Conservation (phyloP, 2,888 invertebrate genomes). For the Graphium colonna region DNA sequence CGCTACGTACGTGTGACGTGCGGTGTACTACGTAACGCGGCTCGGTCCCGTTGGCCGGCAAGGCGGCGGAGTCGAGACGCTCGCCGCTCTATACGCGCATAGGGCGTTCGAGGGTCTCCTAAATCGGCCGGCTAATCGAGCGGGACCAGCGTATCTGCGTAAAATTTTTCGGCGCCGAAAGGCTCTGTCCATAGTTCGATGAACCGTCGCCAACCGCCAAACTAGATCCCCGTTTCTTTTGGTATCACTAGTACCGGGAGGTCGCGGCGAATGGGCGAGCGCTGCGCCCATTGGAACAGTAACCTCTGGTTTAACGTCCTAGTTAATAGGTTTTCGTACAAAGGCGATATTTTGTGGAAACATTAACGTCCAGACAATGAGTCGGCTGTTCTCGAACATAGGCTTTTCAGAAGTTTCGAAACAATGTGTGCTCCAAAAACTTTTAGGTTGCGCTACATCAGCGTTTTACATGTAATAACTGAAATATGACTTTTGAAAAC, state of each 20-base stretch:
- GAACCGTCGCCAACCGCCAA: constrained; percentile 36
- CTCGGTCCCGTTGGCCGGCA: constrained; percentile 51
- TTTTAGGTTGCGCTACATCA: not conserved
- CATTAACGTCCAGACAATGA: constrained; percentile 30
- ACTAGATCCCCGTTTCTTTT: constrained; percentile 30
- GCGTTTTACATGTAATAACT: too few species aligned
- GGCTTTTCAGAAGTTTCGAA: constrained; percentile 12
- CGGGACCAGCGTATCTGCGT: constrained; percentile 7
- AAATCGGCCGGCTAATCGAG: constrained; percentile 25
- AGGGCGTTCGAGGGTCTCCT: not conserved
- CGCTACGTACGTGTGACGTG: constrained; percentile 39
- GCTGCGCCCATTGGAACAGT: constrained; percentile 39
- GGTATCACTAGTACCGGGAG: constrained; percentile 25
- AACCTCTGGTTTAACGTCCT: constrained; percentile 36
- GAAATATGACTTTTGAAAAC: too few species aligned
- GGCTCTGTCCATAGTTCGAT: constrained; percentile 48
- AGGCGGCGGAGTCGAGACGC: constrained; percentile 41
- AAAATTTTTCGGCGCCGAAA: constrained; percentile 37
- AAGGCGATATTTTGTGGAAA: constrained; percentile 30
- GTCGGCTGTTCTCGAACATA: constrained; percentile 23
- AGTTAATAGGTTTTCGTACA: constrained; percentile 33
- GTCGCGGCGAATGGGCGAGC: constrained; percentile 31
- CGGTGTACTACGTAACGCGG: constrained; percentile 47
- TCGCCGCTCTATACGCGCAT: not conserved
- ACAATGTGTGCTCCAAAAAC: constrained; percentile 4